These are phyloP conservation scores for Corella eumyota DNA, from an alignment of 23 tunicate species.

Conservation along the genomic window DNA sequence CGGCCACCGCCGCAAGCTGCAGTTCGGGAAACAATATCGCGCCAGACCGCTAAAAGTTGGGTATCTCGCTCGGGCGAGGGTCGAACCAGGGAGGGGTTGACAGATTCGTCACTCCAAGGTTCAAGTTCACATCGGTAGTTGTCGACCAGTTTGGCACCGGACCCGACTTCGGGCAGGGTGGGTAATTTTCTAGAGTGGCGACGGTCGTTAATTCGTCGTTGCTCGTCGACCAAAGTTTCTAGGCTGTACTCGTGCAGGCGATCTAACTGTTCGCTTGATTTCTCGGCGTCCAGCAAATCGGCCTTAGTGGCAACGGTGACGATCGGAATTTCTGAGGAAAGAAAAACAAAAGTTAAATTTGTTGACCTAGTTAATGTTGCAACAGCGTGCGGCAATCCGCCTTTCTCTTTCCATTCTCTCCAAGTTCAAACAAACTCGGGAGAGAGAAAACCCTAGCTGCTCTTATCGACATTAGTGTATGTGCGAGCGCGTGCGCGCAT, in stretches of 20 bases:
- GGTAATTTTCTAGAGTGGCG: conserved; percentile 19
- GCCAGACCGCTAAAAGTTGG: conserved; percentile 57
- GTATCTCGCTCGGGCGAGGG: conserved; percentile 57
- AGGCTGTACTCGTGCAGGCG: conserved; percentile 60
- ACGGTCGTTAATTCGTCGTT: conserved; percentile 6
- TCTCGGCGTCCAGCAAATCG: conserved; percentile 34
- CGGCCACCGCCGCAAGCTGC: conserved; percentile 53
- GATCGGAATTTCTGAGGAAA: conserved; percentile 67
- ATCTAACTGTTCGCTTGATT: conserved; percentile 2
- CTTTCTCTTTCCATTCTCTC: background rate
- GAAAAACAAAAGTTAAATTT: conserved; percentile 5
- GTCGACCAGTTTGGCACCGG: conserved; percentile 33
- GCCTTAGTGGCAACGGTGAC: conserved; percentile 70
- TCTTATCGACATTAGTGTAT: too few species aligned
- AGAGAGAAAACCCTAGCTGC: too few species aligned
- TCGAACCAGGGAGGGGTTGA: conserved; percentile 41
- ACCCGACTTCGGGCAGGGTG: conserved; percentile 11
- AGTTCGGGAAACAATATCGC: conserved; percentile 77
- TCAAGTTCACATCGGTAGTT: conserved; percentile 92
- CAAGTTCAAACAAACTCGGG: too few species aligned
- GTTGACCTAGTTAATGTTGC: conserved; percentile 1
- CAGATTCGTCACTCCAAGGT: conserved; percentile 83
- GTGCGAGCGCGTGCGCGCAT: conserved; percentile 1
- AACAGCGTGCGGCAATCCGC: conserved; percentile 5
- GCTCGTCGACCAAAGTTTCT: conserved; percentile 34